Conservation (phyloP, 37 sponge, comb jelly and placozoan species). For the Halichondria panicea region DNA sequence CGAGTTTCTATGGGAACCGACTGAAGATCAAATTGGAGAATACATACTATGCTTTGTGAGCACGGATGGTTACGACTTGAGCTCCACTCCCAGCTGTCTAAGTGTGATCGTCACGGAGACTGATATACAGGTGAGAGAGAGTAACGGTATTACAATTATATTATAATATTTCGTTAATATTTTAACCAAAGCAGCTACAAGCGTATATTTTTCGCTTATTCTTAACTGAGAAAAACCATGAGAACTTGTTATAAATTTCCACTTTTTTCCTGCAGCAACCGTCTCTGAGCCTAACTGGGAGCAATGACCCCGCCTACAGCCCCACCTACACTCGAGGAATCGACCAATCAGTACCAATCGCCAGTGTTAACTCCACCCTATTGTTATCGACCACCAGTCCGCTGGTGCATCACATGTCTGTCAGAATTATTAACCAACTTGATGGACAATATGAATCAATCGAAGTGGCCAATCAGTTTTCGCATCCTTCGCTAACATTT, state of each 20-base stretch:
- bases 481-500: conserved; percentile 39
- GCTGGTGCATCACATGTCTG: conserved; percentile 49
- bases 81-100: conserved; percentile 43
- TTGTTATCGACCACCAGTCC: conserved; percentile 19
- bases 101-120: conserved; percentile 13
- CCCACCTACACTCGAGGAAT: conserved; percentile 48
- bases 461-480: neutral
- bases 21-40: conserved; percentile 33
- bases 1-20: conserved; percentile 25
- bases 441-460: conserved; percentile 55
- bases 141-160: neutral
- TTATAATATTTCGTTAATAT: neutral
- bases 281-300: neutral
- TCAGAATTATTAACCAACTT: conserved; percentile 11
- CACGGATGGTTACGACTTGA: neutral
- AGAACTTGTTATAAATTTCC: neutral
- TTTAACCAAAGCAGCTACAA: neutral
- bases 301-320: neutral
- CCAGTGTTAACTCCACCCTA: conserved; percentile 11
- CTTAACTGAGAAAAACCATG: neutral
- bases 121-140: conserved; percentile 9
- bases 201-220: neutral
- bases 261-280: conserved; percentile 12
- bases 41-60: conserved; percentile 44
- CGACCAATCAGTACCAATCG: conserved; percentile 41